Base-by-base conservation (phyloP, 2,113 vertebrate genomes). In the Poeciliopsis prolifica region DNA sequence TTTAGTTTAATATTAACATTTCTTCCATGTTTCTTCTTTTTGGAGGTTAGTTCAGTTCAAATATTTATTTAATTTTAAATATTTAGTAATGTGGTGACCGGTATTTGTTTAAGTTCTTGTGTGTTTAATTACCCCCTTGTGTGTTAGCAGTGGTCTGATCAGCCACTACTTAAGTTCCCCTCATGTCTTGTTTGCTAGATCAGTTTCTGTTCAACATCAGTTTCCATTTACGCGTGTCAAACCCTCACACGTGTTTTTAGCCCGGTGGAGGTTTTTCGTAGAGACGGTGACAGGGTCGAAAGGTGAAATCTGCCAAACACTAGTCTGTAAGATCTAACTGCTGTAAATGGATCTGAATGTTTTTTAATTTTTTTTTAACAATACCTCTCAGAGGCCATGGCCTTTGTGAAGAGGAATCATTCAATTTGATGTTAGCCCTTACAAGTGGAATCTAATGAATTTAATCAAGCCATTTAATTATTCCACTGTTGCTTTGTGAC, bases 391-490 rank as follows among this genome's bases (percentile, higher is more conserved):
- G 77, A 84, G 88, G 80, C 35, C 15, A 76, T 68, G 68, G 83
- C 75, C 81, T 87, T 87, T 89, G 84, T 89, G 78, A 75, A 85
- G 88, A 89, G 84, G 77, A 84, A 85, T 78, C 65, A 58, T 66
- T 76, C 86, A 72, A 84, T 80, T 84, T 92, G 89, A 86, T 91
- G 89, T 86, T 89, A 90, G 88, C 22, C 85, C 78, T 79, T 77
- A 81, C 86, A 89, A 90, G 86, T 89, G 86, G 89, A 87, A 88
- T 66, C 87, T 90, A 90, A 89, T 90, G 87, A 72, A 86, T 76
- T 54, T 90, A 89, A 90, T 88, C 84, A 87, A 87, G 80, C 88
- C 82, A 81, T 87, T 84, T 86, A 86, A 89, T 90, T 88, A 87
- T 76, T 83, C 83, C 76, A 83, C 81, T 65, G 66, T 72, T 29